Evolutionary conservation across 2,888 invertebrate genomes (phyloP).

Genomic region (Chaetogeoica ovagalla): DNA sequence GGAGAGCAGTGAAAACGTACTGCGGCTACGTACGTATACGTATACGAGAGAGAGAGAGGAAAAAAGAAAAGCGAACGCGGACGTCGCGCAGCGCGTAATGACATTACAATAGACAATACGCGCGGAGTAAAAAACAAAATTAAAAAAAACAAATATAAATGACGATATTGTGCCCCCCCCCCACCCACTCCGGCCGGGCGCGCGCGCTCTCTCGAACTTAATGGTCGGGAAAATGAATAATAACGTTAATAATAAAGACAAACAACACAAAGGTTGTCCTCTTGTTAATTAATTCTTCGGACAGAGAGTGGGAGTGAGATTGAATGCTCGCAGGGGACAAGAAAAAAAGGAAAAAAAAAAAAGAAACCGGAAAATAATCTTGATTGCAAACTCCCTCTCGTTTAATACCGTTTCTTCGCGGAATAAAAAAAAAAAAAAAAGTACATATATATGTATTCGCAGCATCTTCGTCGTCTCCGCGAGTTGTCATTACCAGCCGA

Average conservation of each 20-base stretch:
- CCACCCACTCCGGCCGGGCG: no score
- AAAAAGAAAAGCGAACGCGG: background rate
- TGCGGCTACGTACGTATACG: no score
- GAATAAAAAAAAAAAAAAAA: slow-evolving; percentile 40
- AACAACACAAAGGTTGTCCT: slow-evolving; percentile 53
- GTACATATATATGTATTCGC: slow-evolving; percentile 19
- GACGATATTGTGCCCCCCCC: slow-evolving; percentile 52
- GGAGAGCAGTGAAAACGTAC: no score
- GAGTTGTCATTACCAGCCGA: slow-evolving; percentile 53
- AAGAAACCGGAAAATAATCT: slow-evolving; percentile 53
- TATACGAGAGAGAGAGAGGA: background rate
- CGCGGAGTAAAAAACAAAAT: slow-evolving; percentile 49
- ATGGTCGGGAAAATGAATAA: slow-evolving; percentile 53
- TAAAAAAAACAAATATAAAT: slow-evolving; percentile 36
- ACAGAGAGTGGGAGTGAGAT: background rate
- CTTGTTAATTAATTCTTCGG: slow-evolving; percentile 53
- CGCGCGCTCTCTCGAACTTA: slow-evolving; percentile 48
- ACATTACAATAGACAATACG: slow-evolving; percentile 52
- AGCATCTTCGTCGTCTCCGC: slow-evolving; percentile 25
- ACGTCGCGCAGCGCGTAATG: slow-evolving; percentile 37
- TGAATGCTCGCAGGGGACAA: background rate
- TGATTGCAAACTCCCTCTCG: slow-evolving; percentile 52
- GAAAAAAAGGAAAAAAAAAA: no score
- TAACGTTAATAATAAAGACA: slow-evolving; percentile 53
- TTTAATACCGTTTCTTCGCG: slow-evolving; percentile 49